These are phyloP conservation scores for Epizoanthus illoricatus DNA, from an alignment of 92 coral and sea anemone genomes.

Conservation along the genomic window DNA sequence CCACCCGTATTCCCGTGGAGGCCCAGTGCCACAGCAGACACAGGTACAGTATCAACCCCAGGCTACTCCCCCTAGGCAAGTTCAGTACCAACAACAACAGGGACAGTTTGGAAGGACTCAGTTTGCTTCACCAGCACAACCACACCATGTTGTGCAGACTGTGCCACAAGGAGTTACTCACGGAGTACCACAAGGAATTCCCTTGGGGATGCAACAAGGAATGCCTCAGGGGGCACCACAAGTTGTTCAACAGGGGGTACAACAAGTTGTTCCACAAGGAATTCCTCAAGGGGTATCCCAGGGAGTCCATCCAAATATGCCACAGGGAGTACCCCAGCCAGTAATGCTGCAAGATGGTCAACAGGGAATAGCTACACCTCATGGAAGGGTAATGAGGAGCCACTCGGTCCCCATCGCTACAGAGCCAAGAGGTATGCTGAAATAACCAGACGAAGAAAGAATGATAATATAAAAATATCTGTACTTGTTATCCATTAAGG, in stretches of 20 bases:
- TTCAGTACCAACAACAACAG: constrained; percentile 36
- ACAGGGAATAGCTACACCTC: constrained; percentile 15
- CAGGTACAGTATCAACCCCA: constrained; percentile 25
- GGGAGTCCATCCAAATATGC: not conserved
- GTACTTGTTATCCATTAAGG: too few relatives aligned
- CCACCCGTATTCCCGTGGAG: constrained; percentile 34
- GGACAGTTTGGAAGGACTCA: constrained; percentile 50
- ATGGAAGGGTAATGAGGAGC: constrained; percentile 10
- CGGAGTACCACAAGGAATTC: not conserved
- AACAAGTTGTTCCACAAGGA: constrained; percentile 7
- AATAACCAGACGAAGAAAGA: not conserved
- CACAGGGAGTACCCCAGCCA: constrained; percentile 7
- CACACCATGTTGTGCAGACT: constrained; percentile 17
- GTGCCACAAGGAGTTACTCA: constrained; percentile 30
- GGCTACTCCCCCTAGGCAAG: constrained; percentile 50
- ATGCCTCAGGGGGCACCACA: constrained; percentile 3
- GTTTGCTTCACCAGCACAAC: constrained; percentile 9
- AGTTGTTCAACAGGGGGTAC: constrained; percentile 1
- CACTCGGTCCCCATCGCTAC: not conserved
- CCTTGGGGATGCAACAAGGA: constrained; percentile 14
- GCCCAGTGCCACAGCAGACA: constrained; percentile 8
- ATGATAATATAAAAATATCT: too few relatives aligned
- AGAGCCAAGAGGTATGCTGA: constrained; percentile 15
- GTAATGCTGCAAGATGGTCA: constrained; percentile 15
- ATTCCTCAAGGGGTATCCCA: constrained; percentile 18